Conservation (phyloP, 2,797 vertebrate species). For the Dryobates pubescens region DNA sequence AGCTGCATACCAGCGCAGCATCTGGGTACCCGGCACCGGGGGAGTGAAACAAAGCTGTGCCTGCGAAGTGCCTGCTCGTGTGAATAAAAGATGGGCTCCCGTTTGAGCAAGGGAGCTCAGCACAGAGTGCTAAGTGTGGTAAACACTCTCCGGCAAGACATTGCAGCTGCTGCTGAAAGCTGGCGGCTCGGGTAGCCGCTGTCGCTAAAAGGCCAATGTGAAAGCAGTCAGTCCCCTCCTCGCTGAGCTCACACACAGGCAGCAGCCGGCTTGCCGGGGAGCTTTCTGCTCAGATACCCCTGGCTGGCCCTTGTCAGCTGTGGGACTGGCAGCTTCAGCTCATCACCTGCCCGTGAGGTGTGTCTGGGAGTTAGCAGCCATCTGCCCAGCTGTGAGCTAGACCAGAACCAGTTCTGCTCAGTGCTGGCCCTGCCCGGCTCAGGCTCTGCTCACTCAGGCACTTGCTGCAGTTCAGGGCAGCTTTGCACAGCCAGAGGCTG, state of each 20-base stretch:
- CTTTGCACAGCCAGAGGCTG: no score
- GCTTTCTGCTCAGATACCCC: neutral
- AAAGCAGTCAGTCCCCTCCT: neutral
- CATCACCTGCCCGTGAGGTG: neutral
- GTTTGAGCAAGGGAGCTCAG: neutral
- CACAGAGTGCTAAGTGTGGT: constrained; percentile 36
- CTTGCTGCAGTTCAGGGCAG: no score
- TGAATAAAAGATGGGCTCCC: constrained; percentile 3
- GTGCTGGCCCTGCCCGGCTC: no score
- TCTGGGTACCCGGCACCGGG: neutral
- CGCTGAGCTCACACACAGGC: neutral
- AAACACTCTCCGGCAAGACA: constrained; percentile 42
- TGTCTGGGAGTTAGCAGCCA: rapidly evolving
- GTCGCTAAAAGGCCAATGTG: neutral
- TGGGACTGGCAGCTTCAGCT: neutral
- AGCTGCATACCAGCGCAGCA: neutral
- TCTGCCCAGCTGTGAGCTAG: neutral
- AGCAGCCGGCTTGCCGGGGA: rapidly evolving
- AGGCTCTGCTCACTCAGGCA: no score
- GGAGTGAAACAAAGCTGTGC: neutral
- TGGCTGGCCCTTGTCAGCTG: neutral
- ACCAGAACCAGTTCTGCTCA: no score
- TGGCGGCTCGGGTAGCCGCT: neutral
- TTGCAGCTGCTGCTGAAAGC: constrained; percentile 13
- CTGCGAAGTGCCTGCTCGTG: constrained; percentile 24